These are phyloP conservation scores for Rhynchotus rufescens DNA, from an alignment of 2,797 vertebrate genomes.

Conservation along the genomic window DNA sequence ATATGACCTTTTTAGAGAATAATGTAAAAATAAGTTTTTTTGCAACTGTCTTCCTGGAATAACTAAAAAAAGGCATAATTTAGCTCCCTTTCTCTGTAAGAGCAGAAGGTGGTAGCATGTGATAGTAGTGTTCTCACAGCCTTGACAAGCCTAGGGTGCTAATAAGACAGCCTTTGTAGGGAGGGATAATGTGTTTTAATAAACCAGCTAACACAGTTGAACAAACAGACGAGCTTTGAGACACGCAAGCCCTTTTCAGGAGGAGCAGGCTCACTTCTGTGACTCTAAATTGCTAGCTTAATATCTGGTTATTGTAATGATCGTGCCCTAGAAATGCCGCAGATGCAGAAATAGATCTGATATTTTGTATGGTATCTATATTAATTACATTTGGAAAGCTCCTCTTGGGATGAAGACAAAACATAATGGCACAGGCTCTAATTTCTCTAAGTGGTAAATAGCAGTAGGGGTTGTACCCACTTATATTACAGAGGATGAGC, in stretches of 20 bases:
- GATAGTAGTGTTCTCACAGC: background rate
- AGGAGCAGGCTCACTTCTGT: conserved; percentile 1
- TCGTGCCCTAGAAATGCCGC: background rate
- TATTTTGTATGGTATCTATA: background rate
- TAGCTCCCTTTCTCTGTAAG: background rate
- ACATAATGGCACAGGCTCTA: background rate
- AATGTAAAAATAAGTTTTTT: conserved; percentile 46
- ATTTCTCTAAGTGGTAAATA: background rate
- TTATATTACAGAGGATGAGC: background rate
- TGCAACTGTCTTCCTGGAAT: conserved; percentile 31
- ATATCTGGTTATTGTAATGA: background rate
- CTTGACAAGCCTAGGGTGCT: conserved; percentile 16
- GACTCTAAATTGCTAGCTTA: conserved; percentile 3
- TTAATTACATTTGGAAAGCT: background rate
- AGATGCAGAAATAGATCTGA: background rate
- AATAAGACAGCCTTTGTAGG: conserved; percentile 12
- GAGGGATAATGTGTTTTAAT: conserved; percentile 43
- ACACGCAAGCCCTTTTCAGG: background rate
- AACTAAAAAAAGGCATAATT: conserved; percentile 50
- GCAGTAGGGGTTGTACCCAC: background rate
- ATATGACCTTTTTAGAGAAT: conserved; percentile 63
- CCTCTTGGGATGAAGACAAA: background rate
- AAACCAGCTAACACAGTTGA: background rate
- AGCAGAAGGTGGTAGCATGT: conserved; percentile 34
- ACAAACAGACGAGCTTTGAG: conserved; percentile 36